These are phyloP conservation scores for Cyclophora punctaria DNA, from an alignment of 2,888 invertebrate genomes.

Conservation along the genomic window DNA sequence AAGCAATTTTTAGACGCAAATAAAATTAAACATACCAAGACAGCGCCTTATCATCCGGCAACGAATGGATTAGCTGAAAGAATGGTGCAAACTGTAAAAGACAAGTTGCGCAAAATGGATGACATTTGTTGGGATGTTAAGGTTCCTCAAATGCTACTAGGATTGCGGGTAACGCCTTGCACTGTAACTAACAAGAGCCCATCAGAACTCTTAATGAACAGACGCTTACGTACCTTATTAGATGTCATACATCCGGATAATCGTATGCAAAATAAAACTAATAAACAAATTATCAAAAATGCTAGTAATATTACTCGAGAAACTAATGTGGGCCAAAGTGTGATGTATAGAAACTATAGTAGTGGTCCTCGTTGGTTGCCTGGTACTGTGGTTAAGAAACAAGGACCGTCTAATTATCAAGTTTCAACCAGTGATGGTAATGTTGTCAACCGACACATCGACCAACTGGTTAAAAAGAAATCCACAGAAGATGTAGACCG, in stretches of 20 bases:
- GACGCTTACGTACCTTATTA: background rate
- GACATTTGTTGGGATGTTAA: background rate
- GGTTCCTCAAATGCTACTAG: background rate
- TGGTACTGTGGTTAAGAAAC: background rate
- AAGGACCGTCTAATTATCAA: background rate
- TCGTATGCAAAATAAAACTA: background rate
- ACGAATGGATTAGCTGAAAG: slow-evolving; percentile 15
- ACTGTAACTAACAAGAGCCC: background rate
- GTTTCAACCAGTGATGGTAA: background rate
- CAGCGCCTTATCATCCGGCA: slow-evolving; percentile 7
- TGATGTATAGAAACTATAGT: background rate
- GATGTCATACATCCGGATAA: slow-evolving; percentile 1
- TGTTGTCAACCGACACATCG: background rate
- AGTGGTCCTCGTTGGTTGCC: background rate
- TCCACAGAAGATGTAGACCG: background rate
- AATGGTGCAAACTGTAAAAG: slow-evolving; percentile 12
- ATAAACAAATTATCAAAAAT: background rate
- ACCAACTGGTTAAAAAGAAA: background rate
- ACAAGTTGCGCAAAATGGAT: slow-evolving; percentile 1
- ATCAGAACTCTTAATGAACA: background rate
- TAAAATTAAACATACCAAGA: slow-evolving; percentile 8
- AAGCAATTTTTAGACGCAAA: slow-evolving; percentile 11
- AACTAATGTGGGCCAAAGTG: background rate
- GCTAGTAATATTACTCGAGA: background rate
- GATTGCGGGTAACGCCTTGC: background rate